Base-by-base conservation (phyloP, 1,140 invertebrate species). In the Brachionus rotundiformis region DNA sequence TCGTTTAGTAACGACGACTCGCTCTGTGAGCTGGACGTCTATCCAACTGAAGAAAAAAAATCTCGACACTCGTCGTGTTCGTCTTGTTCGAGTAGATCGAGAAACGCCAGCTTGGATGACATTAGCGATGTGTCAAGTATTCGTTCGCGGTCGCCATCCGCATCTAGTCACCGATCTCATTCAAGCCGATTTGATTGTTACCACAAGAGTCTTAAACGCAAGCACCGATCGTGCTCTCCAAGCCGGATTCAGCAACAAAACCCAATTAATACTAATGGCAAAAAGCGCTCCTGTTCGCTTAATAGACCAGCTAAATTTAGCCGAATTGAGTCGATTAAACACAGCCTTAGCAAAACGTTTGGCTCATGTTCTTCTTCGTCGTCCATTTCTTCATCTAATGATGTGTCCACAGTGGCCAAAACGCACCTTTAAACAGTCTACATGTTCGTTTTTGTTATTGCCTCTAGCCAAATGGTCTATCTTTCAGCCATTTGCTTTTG, bases 1-100 rank as follows among this genome's bases (percentile, higher is more conserved):
- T 73, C 68, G 19, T 44, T 41, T 16, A 73, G 19, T 13, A 73
- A 73, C 39, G 68, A 73, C 36, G 68, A 73, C 41, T 73, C 68
- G 16, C 10, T 73, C 2, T 73, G 68, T 44, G 68, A 73, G 19
- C n/a, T 73, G 10, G 68, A 73, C 19, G 68, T 73, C n/a, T 73
- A 73, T 39, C 68, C 68, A 19, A 73, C 19, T 8, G 41, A 73
- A 6, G 19, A 0, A 7, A 25, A 44, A 44, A 19, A 23, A n/a
- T n/a, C n/a, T n/a, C n/a, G 13, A 0, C 25, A 16, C 0, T 10
- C 16, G 39, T 16, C 68, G 19, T 23, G 19, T 25, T 44, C 39
- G 4, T 44, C 33, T 2, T 73, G 39, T n/a, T 73, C 39, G 13
- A 68, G 63, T n/a, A 33, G 63, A 19, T 36, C 63, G 7, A 68